phyloP scores from a whole-genome alignment of 2,797 vertebrate species.

The Clarias pachynema region DNA sequence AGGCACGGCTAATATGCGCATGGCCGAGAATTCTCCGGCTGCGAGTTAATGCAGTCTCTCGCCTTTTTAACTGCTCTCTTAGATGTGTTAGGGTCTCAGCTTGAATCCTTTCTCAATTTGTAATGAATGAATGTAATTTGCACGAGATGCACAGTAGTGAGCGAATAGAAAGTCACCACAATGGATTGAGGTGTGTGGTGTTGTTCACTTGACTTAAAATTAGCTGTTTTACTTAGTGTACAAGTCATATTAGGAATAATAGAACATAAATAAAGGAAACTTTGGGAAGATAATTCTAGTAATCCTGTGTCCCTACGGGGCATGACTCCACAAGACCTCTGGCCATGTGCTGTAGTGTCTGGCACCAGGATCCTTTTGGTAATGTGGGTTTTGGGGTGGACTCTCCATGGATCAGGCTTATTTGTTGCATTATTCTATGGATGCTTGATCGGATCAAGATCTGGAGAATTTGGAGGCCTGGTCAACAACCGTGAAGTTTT shows the following conservation, averaged over 20 bases:
- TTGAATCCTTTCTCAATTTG: neutral
- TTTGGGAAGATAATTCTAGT: neutral
- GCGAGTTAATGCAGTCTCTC: neutral
- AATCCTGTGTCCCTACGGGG: neutral
- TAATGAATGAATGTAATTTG: neutral
- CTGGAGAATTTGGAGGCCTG: no score
- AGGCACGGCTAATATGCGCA: neutral
- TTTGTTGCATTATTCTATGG: no score
- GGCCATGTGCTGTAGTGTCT: no score
- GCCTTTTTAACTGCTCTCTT: neutral
- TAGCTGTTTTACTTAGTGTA: neutral
- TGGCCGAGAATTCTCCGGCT: neutral
- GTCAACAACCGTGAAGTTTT: no score
- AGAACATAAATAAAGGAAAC: neutral
- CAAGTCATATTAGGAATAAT: neutral
- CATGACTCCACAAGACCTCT: no score
- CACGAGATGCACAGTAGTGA: neutral
- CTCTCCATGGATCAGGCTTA: no score
- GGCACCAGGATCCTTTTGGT: no score
- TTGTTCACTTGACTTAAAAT: neutral
- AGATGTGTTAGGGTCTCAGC: neutral
- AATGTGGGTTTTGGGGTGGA: no score
- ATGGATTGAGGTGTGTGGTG: neutral
- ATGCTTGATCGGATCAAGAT: no score
- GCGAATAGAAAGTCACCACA: neutral